Base-by-base conservation (phyloP, 2,888 invertebrate genomes). In the Cerastoderma edule region DNA sequence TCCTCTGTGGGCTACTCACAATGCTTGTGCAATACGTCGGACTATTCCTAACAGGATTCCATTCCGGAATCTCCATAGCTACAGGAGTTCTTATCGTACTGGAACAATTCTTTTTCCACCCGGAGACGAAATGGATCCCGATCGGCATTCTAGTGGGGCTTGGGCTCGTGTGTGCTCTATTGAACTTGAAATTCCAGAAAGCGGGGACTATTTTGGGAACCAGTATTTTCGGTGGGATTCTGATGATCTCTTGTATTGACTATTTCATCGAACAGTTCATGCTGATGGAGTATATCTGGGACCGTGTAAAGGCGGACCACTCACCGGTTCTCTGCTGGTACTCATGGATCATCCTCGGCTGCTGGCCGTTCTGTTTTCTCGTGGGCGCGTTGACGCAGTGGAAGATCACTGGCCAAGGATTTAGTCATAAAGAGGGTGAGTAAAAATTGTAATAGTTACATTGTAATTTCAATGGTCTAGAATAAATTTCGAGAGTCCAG, bases 1-100 rank as follows among this genome's bases (percentile, higher is more conserved):
- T 96, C 28, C 93, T 96, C 53, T 96, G 96, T 88, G 96, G 96
- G 19, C 94, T 96, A 75, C 95, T 96, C 89, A 96, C 96, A 16
- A 96, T 96, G 95, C 94, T 96, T 88, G 96, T 96, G 73, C 96
- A 96, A 90, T 96, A 96, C 90, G 96, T 96, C 48, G 96, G 96
- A 5, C 94, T 96, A 72, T 96, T 96, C 93, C 95, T 96, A 94
- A 95, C 95, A 28, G 96, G 96, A 44, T 95, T 96, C 87, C 96
- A 96, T 91, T 95, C 96, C 0, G 96, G 96, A 28, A 92, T 96
- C 24, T 93, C 93, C 22, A 80, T 91, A 28, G 93, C 90, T 33
- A 85, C 89, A 1, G 87, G 87, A 2, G 84, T 88, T 19, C 84
- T 93, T 3, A 86, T 93, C 44, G 69, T 91, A 30, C 75, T 91